These are phyloP conservation scores for Poeciliopsis paucimaculata DNA, from an alignment of 2,797 vertebrate genomes.

Conservation along the genomic window DNA sequence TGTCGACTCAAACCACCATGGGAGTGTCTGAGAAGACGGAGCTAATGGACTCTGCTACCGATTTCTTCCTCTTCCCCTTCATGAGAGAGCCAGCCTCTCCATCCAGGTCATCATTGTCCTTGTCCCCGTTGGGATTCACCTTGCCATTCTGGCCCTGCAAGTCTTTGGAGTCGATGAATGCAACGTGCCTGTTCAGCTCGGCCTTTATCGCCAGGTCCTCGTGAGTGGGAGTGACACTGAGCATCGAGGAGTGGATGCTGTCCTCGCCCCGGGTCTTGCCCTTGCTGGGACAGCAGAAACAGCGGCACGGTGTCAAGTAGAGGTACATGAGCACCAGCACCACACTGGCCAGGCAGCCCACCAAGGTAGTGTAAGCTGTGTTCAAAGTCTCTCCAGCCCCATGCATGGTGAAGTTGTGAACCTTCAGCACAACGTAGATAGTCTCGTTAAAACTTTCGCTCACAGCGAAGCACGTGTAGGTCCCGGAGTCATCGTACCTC, in stretches of 20 bases:
- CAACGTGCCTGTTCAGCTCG: slow-evolving; percentile 83
- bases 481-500: slow-evolving; percentile 86
- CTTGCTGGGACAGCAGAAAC: slow-evolving; percentile 89
- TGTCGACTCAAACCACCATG: slow-evolving; percentile 89
- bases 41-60: slow-evolving; percentile 94
- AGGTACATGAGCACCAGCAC: slow-evolving; percentile 97
- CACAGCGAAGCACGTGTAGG: slow-evolving; percentile 90
- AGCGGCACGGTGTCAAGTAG: slow-evolving; percentile 95
- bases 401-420: slow-evolving; percentile 90
- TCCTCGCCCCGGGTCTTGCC: slow-evolving; percentile 85
- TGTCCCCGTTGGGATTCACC: slow-evolving; percentile 85
- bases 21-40: slow-evolving; percentile 97
- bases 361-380: slow-evolving; percentile 95
- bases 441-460: slow-evolving; percentile 92
- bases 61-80: slow-evolving; percentile 91
- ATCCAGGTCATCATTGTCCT: slow-evolving; percentile 75
- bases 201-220: slow-evolving; percentile 82
- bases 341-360: slow-evolving; percentile 95
- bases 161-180: slow-evolving; percentile 88
- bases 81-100: slow-evolving; percentile 78
- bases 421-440: slow-evolving; percentile 90
- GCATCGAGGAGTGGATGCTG: slow-evolving; percentile 95
- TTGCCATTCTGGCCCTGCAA: slow-evolving; percentile 92
- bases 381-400: slow-evolving; percentile 88
- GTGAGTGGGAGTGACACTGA: slow-evolving; percentile 92